Evolutionary conservation across 64 coral and sea anemone genomes (phyloP).

Genomic region (Cladopsammia gracilis): DNA sequence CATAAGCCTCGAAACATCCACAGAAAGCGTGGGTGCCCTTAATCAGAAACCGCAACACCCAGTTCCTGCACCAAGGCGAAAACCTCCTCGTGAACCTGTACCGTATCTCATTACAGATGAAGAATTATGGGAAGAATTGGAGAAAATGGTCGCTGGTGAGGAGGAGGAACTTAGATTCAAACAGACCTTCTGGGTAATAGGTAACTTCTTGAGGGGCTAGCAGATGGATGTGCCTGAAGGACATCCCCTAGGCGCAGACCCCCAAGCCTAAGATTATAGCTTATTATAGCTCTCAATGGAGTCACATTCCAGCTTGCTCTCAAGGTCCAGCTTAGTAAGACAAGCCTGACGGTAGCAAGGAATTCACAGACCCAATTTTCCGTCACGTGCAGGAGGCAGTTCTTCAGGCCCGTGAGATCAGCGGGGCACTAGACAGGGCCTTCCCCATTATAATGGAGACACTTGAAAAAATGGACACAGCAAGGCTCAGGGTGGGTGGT

Average conservation of each 20-base stretch:
- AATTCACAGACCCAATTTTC: neutral
- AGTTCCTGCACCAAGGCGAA: no score
- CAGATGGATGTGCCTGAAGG: slow-evolving; percentile 38
- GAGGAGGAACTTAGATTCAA: no score
- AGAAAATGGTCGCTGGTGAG: no score
- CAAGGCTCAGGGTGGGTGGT: slow-evolving; percentile 26
- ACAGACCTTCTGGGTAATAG: no score
- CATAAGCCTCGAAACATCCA: no score
- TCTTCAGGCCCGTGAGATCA: slow-evolving; percentile 1
- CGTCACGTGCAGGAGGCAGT: slow-evolving; percentile 15
- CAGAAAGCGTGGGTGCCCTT: no score
- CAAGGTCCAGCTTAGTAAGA: neutral
- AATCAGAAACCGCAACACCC: no score
- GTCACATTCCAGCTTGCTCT: slow-evolving; percentile 22
- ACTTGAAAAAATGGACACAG: slow-evolving; percentile 31
- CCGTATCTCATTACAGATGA: no score
- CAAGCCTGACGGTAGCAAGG: neutral
- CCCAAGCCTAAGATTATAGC: neutral
- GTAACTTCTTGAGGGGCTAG: no score
- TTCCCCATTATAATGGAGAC: neutral
- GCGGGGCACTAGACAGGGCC: neutral
- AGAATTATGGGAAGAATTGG: no score
- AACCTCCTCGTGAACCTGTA: no score
- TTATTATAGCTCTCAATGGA: neutral
- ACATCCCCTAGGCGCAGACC: neutral